These are phyloP conservation scores for Rhodinocichla rosea DNA, from an alignment of 2,113 vertebrate genomes.

Conservation along the genomic window DNA sequence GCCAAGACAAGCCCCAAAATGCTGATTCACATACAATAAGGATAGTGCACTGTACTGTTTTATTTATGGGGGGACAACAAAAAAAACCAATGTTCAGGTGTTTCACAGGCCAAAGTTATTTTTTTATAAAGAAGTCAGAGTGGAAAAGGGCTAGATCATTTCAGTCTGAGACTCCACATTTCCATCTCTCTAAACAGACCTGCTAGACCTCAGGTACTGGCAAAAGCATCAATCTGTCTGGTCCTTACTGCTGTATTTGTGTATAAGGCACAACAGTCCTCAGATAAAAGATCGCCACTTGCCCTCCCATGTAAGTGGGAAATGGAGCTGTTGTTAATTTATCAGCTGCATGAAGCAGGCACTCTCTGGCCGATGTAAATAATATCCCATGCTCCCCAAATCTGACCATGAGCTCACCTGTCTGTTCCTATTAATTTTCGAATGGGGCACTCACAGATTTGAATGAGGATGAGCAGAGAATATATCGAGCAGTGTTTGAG, in stretches of 20 bases:
- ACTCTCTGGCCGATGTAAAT: background rate
- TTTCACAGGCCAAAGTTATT: background rate
- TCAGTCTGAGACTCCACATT: background rate
- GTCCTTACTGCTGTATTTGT: background rate
- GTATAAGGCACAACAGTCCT: background rate
- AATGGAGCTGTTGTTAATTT: background rate
- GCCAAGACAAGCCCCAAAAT: background rate
- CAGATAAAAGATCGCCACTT: background rate
- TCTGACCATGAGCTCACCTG: background rate
- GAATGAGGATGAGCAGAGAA: background rate
- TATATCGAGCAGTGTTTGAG: rapidly evolving
- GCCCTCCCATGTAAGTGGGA: background rate
- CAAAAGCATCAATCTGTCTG: background rate
- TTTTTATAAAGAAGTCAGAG: background rate
- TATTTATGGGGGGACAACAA: background rate
- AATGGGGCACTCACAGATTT: background rate
- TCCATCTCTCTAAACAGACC: background rate
- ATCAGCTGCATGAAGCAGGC: background rate
- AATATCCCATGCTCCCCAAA: rapidly evolving
- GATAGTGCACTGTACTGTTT: background rate
- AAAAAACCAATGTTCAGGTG: background rate
- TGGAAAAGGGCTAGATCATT: background rate
- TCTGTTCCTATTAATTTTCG: background rate
- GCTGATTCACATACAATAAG: background rate
- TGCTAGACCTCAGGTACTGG: background rate